Conservation (phyloP, 2,113 vertebrate genomes). For the Silurus glanis region DNA sequence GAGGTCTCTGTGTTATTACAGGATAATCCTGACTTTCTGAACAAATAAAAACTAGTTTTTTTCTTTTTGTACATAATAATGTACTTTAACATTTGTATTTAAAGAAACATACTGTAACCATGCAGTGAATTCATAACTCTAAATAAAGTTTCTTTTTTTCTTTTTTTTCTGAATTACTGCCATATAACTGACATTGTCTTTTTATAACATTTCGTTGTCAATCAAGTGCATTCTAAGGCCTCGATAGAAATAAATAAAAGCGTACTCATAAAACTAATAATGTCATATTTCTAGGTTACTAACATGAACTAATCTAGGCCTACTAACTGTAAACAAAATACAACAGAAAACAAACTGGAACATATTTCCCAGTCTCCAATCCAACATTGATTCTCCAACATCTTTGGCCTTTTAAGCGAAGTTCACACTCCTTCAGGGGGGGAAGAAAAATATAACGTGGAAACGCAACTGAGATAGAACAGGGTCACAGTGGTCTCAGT, state of each 20-base stretch:
- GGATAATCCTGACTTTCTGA: neutral
- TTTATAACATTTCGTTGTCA: slow-evolving; percentile 18
- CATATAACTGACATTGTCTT: slow-evolving; percentile 3
- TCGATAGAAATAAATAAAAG: slow-evolving; percentile 33
- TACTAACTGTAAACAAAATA: slow-evolving; percentile 8
- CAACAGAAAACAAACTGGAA: no score
- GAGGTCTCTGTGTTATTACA: slow-evolving; percentile 6
- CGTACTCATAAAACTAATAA: slow-evolving; percentile 8
- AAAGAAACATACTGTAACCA: neutral
- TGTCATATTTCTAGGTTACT: neutral
- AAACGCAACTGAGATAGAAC: slow-evolving; percentile 45
- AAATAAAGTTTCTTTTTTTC: neutral
- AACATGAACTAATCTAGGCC: neutral
- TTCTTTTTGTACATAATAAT: neutral
- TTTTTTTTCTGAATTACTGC: slow-evolving; percentile 2
- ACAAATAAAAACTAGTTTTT: neutral
- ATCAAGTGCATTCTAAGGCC: slow-evolving; percentile 40
- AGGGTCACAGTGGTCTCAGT: slow-evolving; percentile 72
- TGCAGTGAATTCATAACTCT: neutral
- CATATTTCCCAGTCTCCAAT: neutral
- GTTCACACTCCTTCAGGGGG: slow-evolving; percentile 34
- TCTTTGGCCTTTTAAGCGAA: slow-evolving; percentile 32
- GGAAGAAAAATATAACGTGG: neutral
- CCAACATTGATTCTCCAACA: neutral
- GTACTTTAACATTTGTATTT: neutral